Evolutionary conservation across 2,113 vertebrate genomes (phyloP).

Genomic region (Desmodus rotundus): DNA sequence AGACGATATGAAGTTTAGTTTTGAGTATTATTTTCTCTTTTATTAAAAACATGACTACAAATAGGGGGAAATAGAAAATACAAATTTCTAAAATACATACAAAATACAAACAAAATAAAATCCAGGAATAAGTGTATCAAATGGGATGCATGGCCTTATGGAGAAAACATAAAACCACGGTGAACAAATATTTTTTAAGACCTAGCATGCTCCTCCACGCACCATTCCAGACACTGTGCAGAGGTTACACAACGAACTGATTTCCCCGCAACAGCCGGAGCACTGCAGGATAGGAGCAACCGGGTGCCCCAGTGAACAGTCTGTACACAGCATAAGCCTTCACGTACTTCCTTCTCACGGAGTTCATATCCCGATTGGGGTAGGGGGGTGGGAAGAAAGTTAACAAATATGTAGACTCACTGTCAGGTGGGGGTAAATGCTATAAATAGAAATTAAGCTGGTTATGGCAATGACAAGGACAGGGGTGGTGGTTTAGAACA

Average conservation of each 20-base stretch:
- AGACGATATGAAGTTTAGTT: not conserved
- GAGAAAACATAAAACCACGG: not conserved
- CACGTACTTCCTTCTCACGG: not conserved
- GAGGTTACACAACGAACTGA: too few species aligned
- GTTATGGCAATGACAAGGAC: rapidly evolving
- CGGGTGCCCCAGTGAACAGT: not conserved
- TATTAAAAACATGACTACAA: not conserved
- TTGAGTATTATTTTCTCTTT: not conserved
- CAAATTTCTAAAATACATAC: not conserved
- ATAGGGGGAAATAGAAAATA: not conserved
- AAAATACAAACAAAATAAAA: not conserved
- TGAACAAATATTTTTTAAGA: not conserved
- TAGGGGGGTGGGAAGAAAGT: not conserved
- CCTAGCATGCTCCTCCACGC: not conserved
- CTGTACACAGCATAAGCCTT: not conserved
- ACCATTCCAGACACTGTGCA: too few species aligned
- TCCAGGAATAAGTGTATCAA: not conserved
- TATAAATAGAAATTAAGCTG: not conserved
- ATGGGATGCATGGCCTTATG: not conserved
- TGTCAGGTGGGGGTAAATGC: not conserved
- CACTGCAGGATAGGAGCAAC: not conserved
- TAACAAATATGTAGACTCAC: not conserved
- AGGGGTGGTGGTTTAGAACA: not conserved
- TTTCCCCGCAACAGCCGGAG: not conserved
- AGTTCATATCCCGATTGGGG: not conserved